phyloP scores from a whole-genome alignment of 1,140 invertebrate genomes.

The Phymastichus coffea region DNA sequence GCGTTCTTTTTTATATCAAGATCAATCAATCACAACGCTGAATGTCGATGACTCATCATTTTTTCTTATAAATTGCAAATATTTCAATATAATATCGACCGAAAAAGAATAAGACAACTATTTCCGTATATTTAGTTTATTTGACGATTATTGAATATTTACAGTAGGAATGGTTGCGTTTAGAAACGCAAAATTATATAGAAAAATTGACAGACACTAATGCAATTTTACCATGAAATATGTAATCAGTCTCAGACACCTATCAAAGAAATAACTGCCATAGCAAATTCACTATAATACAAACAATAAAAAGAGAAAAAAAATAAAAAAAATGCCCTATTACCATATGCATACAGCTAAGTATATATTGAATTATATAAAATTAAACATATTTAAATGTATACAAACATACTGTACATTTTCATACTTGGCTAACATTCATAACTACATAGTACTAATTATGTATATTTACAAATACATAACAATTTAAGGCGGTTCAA shows the following conservation, averaged over 20 bases:
- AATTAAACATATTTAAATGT: background rate
- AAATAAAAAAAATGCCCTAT: background rate
- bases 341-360: background rate
- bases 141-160: constrained; percentile 28
- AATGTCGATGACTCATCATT: no score
- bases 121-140: constrained; percentile 12
- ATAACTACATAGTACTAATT: background rate
- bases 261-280: background rate
- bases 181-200: background rate
- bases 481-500: constrained; percentile 19
- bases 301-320: no score
- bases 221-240: constrained; percentile 9
- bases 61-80: no score
- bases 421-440: background rate
- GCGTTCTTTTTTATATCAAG: no score
- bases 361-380: no score
- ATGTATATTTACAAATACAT: constrained; percentile 17
- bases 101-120: background rate
- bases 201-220: background rate
- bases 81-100: no score
- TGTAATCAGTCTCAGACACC: constrained; percentile 20
- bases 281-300: background rate
- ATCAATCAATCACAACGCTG: no score
- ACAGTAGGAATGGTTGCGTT: constrained; percentile 17
- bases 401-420: constrained; percentile 10